These are phyloP conservation scores for Achatina immaculata DNA, from an alignment of 1,140 invertebrate genomes.

Conservation along the genomic window DNA sequence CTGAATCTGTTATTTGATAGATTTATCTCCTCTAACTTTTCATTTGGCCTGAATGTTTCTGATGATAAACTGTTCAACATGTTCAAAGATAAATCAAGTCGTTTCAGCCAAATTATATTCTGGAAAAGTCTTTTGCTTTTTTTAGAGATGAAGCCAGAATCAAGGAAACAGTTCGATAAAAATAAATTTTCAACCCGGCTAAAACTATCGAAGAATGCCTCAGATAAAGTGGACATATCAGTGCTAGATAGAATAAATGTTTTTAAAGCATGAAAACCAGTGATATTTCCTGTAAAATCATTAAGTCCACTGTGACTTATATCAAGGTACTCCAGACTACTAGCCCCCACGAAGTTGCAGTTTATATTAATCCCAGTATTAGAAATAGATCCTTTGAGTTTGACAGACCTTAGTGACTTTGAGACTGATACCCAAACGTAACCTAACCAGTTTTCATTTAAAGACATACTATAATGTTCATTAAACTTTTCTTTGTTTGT, in stretches of 20 bases:
- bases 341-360: not conserved
- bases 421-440: not conserved
- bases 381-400: not conserved
- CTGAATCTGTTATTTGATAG: not conserved
- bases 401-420: not conserved
- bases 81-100: constrained; percentile 2
- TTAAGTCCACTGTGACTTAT: not conserved
- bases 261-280: not conserved
- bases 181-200: not conserved
- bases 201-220: not conserved
- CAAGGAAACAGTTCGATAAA: constrained; percentile 8
- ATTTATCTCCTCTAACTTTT: not conserved
- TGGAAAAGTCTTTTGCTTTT: not conserved
- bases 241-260: not conserved
- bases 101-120: not conserved
- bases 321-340: not conserved
- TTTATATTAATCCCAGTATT: not conserved
- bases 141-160: not conserved
- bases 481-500: not conserved
- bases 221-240: not conserved
- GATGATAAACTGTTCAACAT: not conserved
- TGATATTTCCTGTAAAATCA: not conserved
- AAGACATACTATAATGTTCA: not conserved
- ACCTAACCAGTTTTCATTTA: not conserved
- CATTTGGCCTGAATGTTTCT: not conserved